Conservation (phyloP, 2,113 vertebrate species). For the Otocyon megalotis region DNA sequence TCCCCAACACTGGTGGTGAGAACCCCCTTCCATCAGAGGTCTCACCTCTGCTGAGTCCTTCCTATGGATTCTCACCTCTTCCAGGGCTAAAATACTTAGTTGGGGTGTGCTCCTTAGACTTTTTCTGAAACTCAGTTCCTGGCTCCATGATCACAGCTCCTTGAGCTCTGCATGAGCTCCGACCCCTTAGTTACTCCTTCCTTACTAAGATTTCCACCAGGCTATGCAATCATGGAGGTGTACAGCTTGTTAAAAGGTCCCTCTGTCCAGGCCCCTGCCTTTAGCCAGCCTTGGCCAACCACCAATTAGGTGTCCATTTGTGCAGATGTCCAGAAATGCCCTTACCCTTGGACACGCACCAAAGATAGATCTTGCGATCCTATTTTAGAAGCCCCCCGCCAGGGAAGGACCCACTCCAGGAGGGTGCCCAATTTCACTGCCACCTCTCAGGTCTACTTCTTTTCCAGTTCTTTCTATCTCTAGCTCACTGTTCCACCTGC, state of each 20-base stretch:
- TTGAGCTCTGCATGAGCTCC: neutral
- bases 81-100: neutral
- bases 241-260: neutral
- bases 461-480: neutral
- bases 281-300: neutral
- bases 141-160: neutral
- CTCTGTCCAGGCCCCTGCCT: neutral
- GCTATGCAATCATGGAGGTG: too few species aligned
- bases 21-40: neutral
- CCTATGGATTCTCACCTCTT: neutral
- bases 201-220: neutral
- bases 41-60: neutral
- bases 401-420: neutral
- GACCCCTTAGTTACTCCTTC: neutral
- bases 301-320: neutral
- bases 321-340: neutral
- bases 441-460: too few species aligned
- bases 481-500: neutral
- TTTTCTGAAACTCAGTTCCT: neutral
- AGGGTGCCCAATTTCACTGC: neutral
- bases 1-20: neutral
- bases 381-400: neutral
- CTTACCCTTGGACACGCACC: neutral
- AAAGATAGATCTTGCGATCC: neutral
- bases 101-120: neutral